These are phyloP conservation scores for Teleogryllus oceanicus DNA, from an alignment of 2,888 invertebrate genomes.

Conservation along the genomic window DNA sequence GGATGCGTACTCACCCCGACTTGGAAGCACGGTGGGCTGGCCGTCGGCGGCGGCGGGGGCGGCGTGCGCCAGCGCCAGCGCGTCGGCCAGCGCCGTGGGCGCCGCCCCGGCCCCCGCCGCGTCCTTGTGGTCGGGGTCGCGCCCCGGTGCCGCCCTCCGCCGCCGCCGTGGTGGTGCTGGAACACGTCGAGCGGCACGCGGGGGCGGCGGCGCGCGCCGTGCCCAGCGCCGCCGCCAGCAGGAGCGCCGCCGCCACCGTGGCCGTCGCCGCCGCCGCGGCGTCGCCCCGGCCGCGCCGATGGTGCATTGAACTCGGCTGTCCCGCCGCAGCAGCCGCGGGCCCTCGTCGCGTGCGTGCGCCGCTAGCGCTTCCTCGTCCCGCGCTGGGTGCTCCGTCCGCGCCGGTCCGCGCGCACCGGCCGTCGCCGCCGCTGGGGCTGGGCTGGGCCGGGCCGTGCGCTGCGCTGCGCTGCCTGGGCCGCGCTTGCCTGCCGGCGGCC, in stretches of 20 bases:
- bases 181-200: constrained; percentile 39
- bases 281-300: neutral
- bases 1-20: constrained; percentile 63
- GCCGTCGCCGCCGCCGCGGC: neutral
- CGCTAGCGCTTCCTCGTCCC: neutral
- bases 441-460: neutral
- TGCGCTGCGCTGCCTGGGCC: constrained; percentile 19
- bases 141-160: constrained; percentile 30
- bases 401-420: neutral
- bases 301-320: constrained; percentile 18
- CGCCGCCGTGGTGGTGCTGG: constrained; percentile 36
- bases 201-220: constrained; percentile 28
- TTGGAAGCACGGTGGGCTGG: constrained; percentile 58
- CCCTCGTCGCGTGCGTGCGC: neutral
- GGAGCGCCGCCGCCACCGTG: neutral
- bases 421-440: neutral
- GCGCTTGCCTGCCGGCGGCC: neutral
- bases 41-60: constrained; percentile 53
- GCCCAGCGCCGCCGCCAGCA: constrained; percentile 25
- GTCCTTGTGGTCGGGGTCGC: constrained; percentile 43
- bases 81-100: constrained; percentile 43
- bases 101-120: constrained; percentile 42
- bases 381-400: neutral
- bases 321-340: neutral
- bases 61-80: constrained; percentile 47